Evolutionary conservation across 2,113 vertebrate species (phyloP).

Genomic region (Lipotes vexillifer): DNA sequence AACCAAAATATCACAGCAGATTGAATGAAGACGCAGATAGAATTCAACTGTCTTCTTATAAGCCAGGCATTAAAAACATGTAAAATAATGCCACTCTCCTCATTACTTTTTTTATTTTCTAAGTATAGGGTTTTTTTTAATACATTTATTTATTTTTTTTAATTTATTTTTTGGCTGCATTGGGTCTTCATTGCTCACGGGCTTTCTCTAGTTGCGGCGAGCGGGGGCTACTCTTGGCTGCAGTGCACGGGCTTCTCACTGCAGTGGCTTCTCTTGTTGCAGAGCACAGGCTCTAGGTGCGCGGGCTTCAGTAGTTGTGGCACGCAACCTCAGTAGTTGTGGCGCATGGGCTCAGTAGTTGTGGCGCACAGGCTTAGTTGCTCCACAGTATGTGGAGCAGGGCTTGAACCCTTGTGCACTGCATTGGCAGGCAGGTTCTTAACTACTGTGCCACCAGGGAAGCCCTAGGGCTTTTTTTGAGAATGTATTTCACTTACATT

Average conservation of each 20-base stretch:
- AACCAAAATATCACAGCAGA: background rate
- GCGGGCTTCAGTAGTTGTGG: background rate
- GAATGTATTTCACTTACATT: background rate
- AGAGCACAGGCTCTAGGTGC: background rate
- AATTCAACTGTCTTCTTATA: background rate
- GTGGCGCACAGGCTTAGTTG: background rate
- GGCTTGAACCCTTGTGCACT: background rate
- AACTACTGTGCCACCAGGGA: background rate
- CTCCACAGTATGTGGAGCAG: background rate
- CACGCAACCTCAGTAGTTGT: no score
- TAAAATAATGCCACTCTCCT: background rate
- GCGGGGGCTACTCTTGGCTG: no score
- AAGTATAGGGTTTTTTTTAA: no score
- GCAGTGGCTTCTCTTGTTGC: background rate
- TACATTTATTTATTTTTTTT: no score
- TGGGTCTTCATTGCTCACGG: background rate
- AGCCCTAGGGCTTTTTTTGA: background rate
- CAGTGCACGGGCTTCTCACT: background rate
- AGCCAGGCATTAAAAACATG: background rate
- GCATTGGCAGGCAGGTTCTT: background rate
- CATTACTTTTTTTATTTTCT: background rate
- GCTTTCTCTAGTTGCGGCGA: background rate
- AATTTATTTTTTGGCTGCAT: background rate
- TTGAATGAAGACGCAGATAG: background rate
- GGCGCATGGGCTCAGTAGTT: background rate